Conservation (phyloP, 2,888 invertebrate genomes). For the Cheilosia grossa region DNA sequence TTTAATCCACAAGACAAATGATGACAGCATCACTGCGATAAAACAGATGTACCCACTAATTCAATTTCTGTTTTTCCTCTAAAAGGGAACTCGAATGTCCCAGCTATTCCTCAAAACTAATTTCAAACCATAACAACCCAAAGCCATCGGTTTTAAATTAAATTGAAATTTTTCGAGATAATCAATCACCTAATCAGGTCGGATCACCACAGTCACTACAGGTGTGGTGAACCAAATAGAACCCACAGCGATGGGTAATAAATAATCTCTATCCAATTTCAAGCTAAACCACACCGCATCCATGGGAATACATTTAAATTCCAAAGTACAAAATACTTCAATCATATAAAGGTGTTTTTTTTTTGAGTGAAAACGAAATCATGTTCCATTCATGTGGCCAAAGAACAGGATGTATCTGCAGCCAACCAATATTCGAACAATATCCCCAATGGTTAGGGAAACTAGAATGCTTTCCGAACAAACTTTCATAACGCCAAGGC, state of each 20-base stretch:
- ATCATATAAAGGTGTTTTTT: slow-evolving; percentile 1
- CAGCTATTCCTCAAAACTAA: neutral
- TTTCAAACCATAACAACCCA: neutral
- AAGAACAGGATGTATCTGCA: slow-evolving; percentile 18
- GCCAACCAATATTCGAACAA: slow-evolving; percentile 13
- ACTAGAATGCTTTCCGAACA: slow-evolving; percentile 35
- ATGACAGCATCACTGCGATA: too few species aligned
- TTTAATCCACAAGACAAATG: too few species aligned
- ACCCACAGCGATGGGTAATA: neutral
- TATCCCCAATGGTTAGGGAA: slow-evolving; percentile 10
- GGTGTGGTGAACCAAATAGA: neutral
- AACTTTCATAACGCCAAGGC: slow-evolving; percentile 39
- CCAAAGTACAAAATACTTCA: neutral
- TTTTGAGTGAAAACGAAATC: neutral
- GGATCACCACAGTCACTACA: neutral
- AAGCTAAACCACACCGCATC: neutral
- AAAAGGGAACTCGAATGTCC: neutral
- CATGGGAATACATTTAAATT: neutral
- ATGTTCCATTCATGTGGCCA: slow-evolving; percentile 24
- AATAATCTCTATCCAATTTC: neutral
- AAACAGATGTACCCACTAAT: too few species aligned
- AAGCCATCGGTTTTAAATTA: neutral
- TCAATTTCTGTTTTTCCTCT: too few species aligned
- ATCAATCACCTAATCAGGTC: neutral
- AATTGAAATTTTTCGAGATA: neutral